Percentiles rank a stretch among this genome's conserved stretches.
These are phyloP conservation scores for Caenorhabditis elegans DNA, from an alignment of 1,140 invertebrate species.

Conservation along the genomic window DNA sequence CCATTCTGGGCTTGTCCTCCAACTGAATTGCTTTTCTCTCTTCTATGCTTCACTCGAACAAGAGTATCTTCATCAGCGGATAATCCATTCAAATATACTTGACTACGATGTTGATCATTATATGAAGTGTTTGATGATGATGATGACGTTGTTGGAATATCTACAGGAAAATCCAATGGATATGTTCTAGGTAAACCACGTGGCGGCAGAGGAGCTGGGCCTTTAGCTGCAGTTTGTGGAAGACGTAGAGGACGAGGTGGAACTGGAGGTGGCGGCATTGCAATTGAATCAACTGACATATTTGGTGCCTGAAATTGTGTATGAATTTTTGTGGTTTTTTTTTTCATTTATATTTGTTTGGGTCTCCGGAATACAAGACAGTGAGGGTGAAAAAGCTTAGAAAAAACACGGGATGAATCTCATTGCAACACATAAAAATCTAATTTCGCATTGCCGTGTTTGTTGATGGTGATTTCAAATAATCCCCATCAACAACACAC, in stretches of 20 bases:
- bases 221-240: conserved; percentile 27
- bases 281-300: conserved; percentile 2
- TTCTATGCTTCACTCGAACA: conserved; percentile 44
- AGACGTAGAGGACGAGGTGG: conserved; percentile 19
- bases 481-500: background rate
- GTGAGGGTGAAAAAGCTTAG: no score
- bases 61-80: conserved; percentile 42
- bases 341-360: no score
- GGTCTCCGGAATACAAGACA: no score
- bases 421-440: background rate
- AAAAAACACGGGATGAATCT: no score
- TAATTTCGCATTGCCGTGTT: background rate
- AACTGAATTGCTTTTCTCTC: conserved; percentile 44
- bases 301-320: conserved; percentile 22
- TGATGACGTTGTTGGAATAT: conserved; percentile 35
- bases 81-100: conserved; percentile 42
- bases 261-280: conserved; percentile 29
- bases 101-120: conserved; percentile 31
- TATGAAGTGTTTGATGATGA: background rate
- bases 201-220: conserved; percentile 15
- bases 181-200: background rate
- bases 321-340: no score
- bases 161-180: conserved; percentile 36
- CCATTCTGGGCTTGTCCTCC: conserved; percentile 19
- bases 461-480: background rate